A percentile compares a stretch with the other conserved stretches of the same genome.
These are phyloP conservation scores for Chloropsis hardwickii DNA, from an alignment of 2,113 vertebrate genomes.

Conservation along the genomic window DNA sequence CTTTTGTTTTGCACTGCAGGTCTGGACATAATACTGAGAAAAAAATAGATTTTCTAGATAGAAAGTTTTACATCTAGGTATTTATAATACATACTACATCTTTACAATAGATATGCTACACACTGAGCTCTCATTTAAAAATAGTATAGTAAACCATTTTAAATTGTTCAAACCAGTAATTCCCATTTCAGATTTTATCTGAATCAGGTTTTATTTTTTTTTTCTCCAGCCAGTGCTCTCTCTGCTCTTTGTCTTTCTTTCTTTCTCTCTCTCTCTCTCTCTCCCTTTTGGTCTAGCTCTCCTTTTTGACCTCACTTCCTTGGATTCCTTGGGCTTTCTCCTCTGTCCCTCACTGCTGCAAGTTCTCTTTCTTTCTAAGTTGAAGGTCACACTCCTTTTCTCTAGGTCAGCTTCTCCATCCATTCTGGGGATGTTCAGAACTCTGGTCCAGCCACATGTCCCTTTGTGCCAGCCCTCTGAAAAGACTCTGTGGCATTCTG, in stretches of 20 bases:
- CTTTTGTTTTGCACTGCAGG: not conserved
- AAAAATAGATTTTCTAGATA: not conserved
- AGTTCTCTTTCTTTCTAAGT: not conserved
- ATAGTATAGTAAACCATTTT: not conserved
- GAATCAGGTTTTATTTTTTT: not conserved
- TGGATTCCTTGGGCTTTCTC: not conserved
- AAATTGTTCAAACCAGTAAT: not conserved
- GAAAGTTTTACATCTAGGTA: not conserved
- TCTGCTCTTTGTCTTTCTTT: too few species aligned
- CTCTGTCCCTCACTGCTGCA: not conserved
- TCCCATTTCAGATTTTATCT: not conserved
- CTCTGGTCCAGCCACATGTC: not conserved
- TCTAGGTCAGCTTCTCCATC: not conserved
- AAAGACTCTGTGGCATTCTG: too few species aligned
- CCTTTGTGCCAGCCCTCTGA: not conserved
- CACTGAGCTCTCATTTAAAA: not conserved
- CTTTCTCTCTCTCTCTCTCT: fast-evolving
- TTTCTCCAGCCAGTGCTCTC: not conserved
- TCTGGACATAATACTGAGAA: not conserved
- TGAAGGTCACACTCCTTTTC: not conserved
- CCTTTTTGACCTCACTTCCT: not conserved
- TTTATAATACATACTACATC: not conserved
- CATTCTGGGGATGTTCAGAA: not conserved
- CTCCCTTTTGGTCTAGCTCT: fast-evolving
- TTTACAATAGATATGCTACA: not conserved